Evolutionary conservation across 2,797 vertebrate genomes (phyloP).

Genomic region (Pteronotus mesoamericanus): DNA sequence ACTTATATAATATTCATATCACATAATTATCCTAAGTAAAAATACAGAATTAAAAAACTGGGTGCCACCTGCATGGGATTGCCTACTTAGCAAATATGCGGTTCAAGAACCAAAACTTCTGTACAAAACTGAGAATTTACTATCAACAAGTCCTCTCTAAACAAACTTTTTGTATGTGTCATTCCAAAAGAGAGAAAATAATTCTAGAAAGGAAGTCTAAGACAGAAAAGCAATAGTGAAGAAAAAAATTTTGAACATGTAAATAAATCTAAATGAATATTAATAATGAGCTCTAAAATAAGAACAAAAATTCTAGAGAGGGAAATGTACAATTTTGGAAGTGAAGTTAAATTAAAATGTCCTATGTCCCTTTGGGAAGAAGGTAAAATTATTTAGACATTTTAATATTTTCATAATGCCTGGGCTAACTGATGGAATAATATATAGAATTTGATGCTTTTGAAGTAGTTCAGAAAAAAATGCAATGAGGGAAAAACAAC

Average conservation of each 20-base stretch:
- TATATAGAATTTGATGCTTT: neutral
- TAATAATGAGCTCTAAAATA: neutral
- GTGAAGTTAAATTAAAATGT: neutral
- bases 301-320: neutral
- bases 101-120: neutral
- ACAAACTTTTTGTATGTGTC: neutral
- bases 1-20: neutral
- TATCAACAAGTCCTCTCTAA: neutral
- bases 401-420: neutral
- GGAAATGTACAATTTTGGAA: neutral
- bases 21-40: neutral
- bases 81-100: neutral
- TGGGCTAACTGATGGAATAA: neutral
- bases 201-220: neutral
- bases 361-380: neutral
- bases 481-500: neutral
- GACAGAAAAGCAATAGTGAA: neutral
- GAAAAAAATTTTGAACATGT: neutral
- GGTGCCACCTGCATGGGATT: neutral
- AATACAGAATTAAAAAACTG: neutral
- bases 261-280: neutral
- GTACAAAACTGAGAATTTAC: neutral
- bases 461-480: neutral
- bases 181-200: neutral
- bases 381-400: neutral